Base-by-base conservation (phyloP, 35 echinoderm and acorn worm species). In the Diadema setosum region DNA sequence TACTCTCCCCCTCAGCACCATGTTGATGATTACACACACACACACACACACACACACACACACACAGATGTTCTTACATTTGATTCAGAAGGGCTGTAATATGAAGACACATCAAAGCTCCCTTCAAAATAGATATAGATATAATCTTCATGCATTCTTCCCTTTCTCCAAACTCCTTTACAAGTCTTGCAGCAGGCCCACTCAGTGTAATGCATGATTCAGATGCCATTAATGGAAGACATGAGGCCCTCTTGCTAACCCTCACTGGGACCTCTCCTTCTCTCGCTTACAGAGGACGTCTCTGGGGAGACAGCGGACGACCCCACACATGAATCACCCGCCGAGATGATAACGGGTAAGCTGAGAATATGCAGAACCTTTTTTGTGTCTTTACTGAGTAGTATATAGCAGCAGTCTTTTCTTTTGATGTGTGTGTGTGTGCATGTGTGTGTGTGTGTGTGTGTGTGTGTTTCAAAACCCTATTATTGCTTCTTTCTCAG, bases 161-260 rank as follows among this genome's bases (percentile, higher is more conserved):
- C 34, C n/a, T 5, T 44, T n/a, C 9, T 16, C 20, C 73, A n/a
- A 11, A 27, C 40, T 36, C 40, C 73, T n/a, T 11, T n/a, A n/a
- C 9, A 11, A 9, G n/a, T 78, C 73, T 44, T 36, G 11, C 27
- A 41, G 39, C 20, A 78, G 44, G 33, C 25, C 40, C 73, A 78
- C 40, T 78, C 20, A 18, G 35, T 42, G 35, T 78, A 78, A 78
- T 78, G 73, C 73, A 78, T 78, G 73, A 78, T 78, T 78, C 73
- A 78, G 73, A 78, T 78, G 36, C 33, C 40, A 67, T 78, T 78
- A 78, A 78, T 78, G 73, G 35, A 41, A 78, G 40, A 78, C 73
- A 78, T 67, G 73, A 24, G 73, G 73, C 39, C 73, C 39, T 78
- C 73, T 42, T 44, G 21, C 73, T 78, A 78, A 78, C 73, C 40